phyloP scores from a whole-genome alignment of 2,797 vertebrate species.

The Characodon lateralis region DNA sequence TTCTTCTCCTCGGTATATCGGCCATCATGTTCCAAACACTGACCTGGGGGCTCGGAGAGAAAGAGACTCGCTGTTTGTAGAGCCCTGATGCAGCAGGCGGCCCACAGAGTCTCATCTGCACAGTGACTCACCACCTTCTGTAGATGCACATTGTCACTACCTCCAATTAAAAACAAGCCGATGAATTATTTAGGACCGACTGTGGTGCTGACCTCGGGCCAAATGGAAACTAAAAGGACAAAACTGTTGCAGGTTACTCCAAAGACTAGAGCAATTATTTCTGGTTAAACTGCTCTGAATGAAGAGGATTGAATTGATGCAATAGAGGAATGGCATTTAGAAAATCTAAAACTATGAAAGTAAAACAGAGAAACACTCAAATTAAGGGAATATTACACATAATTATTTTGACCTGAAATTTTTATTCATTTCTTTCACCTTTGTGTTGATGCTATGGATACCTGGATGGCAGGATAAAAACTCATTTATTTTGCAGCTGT shows the following conservation, averaged over 20 bases:
- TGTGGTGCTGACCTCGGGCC: slow-evolving; percentile 41
- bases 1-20: slow-evolving; percentile 31
- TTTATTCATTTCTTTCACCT: not conserved
- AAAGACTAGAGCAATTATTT: slow-evolving; percentile 40
- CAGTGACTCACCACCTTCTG: slow-evolving; percentile 51
- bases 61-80: slow-evolving; percentile 42
- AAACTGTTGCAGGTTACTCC: slow-evolving; percentile 49
- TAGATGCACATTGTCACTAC: slow-evolving; percentile 35
- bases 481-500: not conserved
- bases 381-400: not conserved
- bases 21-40: slow-evolving; percentile 13
- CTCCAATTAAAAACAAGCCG: slow-evolving; percentile 52
- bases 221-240: slow-evolving; percentile 29
- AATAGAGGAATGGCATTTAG: not conserved
- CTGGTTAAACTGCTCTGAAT: slow-evolving; percentile 6
- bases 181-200: slow-evolving; percentile 66
- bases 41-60: slow-evolving; percentile 24
- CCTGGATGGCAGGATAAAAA: too few species aligned
- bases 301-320: not conserved
- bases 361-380: not conserved
- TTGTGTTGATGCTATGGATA: not conserved
- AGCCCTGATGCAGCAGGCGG: slow-evolving; percentile 37
- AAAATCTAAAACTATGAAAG: too few species aligned
- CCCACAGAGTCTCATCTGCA: slow-evolving; percentile 36
- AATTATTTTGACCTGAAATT: not conserved